Conservation (phyloP, 2,888 invertebrate genomes). For the Epistrophe eligans region DNA sequence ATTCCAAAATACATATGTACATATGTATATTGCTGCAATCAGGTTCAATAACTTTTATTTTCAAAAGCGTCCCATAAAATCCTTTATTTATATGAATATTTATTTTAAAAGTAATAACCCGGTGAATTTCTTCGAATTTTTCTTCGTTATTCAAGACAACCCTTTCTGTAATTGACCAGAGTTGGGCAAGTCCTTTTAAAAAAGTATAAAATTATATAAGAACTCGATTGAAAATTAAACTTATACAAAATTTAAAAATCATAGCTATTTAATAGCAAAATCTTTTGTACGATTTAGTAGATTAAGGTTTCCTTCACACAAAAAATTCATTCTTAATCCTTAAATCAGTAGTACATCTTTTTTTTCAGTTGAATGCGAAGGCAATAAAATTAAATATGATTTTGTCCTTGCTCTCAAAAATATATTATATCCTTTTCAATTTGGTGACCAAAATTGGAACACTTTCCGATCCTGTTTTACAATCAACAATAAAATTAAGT, state of each 20-base stretch:
- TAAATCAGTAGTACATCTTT: not conserved
- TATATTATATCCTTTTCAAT: conserved; percentile 56
- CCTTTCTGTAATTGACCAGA: too few relatives aligned
- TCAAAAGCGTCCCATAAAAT: not conserved
- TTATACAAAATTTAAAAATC: not conserved
- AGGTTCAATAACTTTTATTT: not conserved
- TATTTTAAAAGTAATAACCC: not conserved
- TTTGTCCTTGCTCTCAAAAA: conserved; percentile 43
- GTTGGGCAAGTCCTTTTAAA: too few relatives aligned
- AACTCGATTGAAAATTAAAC: not conserved
- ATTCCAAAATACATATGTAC: too few relatives aligned
- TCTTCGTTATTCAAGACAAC: too few relatives aligned
- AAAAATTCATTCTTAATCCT: conserved; percentile 8
- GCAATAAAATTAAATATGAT: conserved; percentile 11
- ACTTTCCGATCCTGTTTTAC: conserved; percentile 52
- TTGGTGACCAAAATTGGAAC: conserved; percentile 69
- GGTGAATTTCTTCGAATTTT: not conserved
- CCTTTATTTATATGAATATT: not conserved
- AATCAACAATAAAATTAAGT: conserved; percentile 62
- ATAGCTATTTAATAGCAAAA: not conserved
- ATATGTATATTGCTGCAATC: not conserved
- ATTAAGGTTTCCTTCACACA: not conserved
- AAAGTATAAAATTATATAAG: too few relatives aligned
- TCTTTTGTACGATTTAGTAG: not conserved
- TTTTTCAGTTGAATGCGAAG: not conserved